Evolutionary conservation across 2,797 vertebrate genomes (phyloP).

Genomic region (Tarsius wallacei): DNA sequence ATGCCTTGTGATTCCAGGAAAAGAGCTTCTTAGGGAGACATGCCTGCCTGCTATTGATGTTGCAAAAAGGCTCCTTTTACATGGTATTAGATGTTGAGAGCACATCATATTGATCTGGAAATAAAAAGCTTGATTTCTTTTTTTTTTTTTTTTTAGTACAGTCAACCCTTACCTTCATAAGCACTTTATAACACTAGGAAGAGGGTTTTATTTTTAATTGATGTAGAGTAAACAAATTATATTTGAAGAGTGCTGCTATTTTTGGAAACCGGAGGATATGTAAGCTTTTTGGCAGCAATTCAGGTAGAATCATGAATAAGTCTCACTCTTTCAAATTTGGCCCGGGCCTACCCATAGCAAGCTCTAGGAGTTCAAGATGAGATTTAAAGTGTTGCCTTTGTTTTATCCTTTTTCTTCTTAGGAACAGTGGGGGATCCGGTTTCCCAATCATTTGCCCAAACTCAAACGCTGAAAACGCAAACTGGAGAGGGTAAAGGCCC

Average conservation of each 20-base stretch:
- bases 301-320: conserved; percentile 89
- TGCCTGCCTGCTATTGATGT: conserved; percentile 89
- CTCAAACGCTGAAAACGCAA: conserved; percentile 83
- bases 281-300: conserved; percentile 84
- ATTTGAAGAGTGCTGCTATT: conserved; percentile 86
- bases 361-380: conserved; percentile 77
- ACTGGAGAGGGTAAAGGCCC: conserved; percentile 66
- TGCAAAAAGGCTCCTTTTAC: conserved; percentile 91
- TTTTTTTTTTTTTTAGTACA: conserved; percentile 86
- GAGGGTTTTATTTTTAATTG: conserved; percentile 87
- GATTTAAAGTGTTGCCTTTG: conserved; percentile 79
- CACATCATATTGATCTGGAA: conserved; percentile 91
- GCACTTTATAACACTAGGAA: conserved; percentile 88
- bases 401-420: conserved; percentile 79
- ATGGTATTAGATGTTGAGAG: conserved; percentile 88
- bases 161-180: conserved; percentile 86
- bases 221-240: conserved; percentile 88
- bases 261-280: conserved; percentile 87
- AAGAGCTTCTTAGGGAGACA: conserved; percentile 85
- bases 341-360: conserved; percentile 78
- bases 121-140: conserved; percentile 87
- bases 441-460: conserved; percentile 74
- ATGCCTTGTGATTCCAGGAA: conserved; percentile 89
- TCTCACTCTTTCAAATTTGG: conserved; percentile 88
- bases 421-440: conserved; percentile 79